Conservation (phyloP, 2,888 invertebrate species). For the Formica aserva region DNA sequence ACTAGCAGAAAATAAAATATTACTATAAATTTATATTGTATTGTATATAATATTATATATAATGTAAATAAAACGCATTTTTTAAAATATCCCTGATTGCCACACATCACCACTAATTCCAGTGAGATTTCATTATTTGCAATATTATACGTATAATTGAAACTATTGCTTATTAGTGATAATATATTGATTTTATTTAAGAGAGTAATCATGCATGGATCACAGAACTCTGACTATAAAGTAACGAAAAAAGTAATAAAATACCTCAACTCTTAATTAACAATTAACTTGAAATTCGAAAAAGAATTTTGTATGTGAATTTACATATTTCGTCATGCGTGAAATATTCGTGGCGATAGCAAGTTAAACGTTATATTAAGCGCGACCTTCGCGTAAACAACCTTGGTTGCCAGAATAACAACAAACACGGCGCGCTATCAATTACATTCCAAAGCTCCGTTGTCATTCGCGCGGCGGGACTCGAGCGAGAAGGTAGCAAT, state of each 20-base stretch:
- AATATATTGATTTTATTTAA: not conserved
- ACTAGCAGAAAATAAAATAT: not conserved
- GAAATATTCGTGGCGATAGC: not conserved
- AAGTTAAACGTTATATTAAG: not conserved
- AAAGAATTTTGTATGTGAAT: not conserved
- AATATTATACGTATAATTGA: no score
- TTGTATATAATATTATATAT: not conserved
- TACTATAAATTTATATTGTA: not conserved
- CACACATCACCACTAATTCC: no score
- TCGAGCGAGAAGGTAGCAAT: not conserved
- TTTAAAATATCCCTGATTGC: no score
- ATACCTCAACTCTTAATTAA: not conserved
- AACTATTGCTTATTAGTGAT: no score
- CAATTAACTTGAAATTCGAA: not conserved
- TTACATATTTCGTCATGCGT: not conserved
- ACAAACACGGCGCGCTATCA: not conserved
- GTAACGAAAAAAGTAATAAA: not conserved
- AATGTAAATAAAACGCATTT: not conserved
- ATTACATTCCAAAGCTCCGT: not conserved
- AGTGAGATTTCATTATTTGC: no score
- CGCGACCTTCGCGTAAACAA: not conserved
- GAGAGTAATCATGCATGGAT: not conserved
- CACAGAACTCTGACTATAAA: not conserved
- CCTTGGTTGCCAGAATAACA: not conserved
- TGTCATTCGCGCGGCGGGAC: not conserved